Percentiles rank a stretch among this genome's conserved stretches.
phyloP scores from a whole-genome alignment of 2,797 vertebrate genomes.

The Mus minutoides region DNA sequence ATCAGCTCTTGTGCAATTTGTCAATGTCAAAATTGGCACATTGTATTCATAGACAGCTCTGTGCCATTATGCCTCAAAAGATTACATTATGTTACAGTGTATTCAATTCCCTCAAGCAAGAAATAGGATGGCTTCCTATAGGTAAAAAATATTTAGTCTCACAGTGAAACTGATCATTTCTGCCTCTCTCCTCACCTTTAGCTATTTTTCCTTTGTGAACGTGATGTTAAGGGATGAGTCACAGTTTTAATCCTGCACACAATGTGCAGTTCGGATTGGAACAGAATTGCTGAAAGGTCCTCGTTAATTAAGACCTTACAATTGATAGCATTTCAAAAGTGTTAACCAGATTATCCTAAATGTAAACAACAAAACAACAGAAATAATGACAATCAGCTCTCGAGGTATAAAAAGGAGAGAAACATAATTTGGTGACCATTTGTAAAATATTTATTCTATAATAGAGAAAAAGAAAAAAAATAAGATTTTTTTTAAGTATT shows the following conservation, averaged over 20 bases:
- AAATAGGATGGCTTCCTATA: constrained; percentile 76
- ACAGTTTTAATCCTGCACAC: constrained; percentile 43
- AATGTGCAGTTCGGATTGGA: not conserved
- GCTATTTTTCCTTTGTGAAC: constrained; percentile 35
- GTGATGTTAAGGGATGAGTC: constrained; percentile 44
- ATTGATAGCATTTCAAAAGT: constrained; percentile 14
- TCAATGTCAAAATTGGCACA: constrained; percentile 77
- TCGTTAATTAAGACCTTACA: constrained; percentile 44
- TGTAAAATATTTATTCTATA: not conserved
- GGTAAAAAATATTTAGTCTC: constrained; percentile 74
- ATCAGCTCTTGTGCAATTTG: constrained; percentile 63
- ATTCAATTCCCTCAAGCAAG: constrained; percentile 77
- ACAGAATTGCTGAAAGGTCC: constrained; percentile 26
- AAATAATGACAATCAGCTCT: not conserved
- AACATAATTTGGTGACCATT: not conserved
- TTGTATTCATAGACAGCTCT: constrained; percentile 68
- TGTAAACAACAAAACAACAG: not conserved
- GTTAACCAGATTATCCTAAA: not conserved
- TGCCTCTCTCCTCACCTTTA: constrained; percentile 18
- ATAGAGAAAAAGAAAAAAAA: not conserved
- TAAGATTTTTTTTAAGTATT: not conserved
- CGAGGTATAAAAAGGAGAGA: not conserved
- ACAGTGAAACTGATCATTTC: constrained; percentile 60
- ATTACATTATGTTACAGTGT: constrained; percentile 74
- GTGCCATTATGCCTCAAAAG: constrained; percentile 76